Evolutionary conservation across 2,888 invertebrate genomes (phyloP), one percentile per base, ranked within the genome.

Genomic region (Saturnia japonica): DNA sequence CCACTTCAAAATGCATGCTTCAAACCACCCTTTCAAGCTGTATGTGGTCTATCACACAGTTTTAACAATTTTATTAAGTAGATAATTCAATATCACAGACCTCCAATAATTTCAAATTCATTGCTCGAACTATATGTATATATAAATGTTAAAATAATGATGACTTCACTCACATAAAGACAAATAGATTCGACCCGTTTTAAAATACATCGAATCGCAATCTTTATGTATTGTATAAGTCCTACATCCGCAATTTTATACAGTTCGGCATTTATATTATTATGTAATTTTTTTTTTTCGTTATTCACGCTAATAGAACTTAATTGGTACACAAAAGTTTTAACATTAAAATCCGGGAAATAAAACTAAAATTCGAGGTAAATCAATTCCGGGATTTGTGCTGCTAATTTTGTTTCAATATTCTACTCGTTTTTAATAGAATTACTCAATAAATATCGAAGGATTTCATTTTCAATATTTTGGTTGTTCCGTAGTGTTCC

Each of bases 181-280:
- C 47, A 57, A 67, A 54, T 42, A 19, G 25, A 70, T 70, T 70
- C 67, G n/a, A 67, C 43, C 67, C 42, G 67, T 67, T 67, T 64
- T 66, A 25, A 66, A 70, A 54, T 67, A 43, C 22, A 42, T 51
- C 54, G 11, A 25, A 22, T 43, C 11, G 69, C 51, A 66, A 60
- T 60, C 25, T 60, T 60, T 60, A 28, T 60, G 6, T 60, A 12
- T 7, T 28, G 25, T 60, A 66, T 70, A 28, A 43, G 54, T 51
- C 67, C 14, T 9, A 67, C 67, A 54, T 70, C 54, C 54, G 66
- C 28, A 25, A 47, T 69, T 43, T 64, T 54, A 54, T 57, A 19
- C 40, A 19, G n/a, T n/a, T 40, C 40, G 40, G 9, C 19, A 60
- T 4, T 60, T 60, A 14, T 25, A 14, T 60, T 60, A 28, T 60